Base-by-base conservation (phyloP, 2,113 vertebrate genomes). In the Alces alces region DNA sequence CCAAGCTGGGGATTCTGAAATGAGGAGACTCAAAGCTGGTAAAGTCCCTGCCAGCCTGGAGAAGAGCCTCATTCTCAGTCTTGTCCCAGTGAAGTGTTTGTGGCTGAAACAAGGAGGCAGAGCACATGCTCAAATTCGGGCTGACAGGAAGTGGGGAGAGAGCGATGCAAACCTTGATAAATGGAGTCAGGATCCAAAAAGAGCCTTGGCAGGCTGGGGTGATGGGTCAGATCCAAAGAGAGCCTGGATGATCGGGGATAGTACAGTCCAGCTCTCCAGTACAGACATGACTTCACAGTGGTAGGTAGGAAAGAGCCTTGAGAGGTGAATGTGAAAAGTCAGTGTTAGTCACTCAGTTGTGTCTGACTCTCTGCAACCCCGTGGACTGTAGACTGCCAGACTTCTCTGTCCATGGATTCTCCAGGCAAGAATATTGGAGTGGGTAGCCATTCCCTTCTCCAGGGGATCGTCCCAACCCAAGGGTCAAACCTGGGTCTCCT, bases 141-240 rank as follows among this genome's bases (percentile, higher is more conserved):
- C 43, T 9, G 78, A 87, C 4, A 1, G 0, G 17, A 27, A 43
- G 60, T 0, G 2, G 23, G 25, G 15, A 50, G 61, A 76, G 17
- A 52, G 47, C 0, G 0, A 9, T 7, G n/a, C 10, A 4, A 27
- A 19, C 1, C 12, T 2, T 47, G 93, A 19, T 12, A 54, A 45
- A 30, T 23, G 55, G 45, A 83, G 52, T 27, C 66, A 1, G 79
- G 43, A 39, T 61, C 66, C 52, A 27, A 36, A 17, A 28, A n/a
- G 55, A 76, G 70, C 27, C 54, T 45, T 13, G 16, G 54, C 3
- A 7, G 80, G 78, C 87, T 13, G 83, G 33, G 30, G 1, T 14
- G 80, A 89, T 3, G 86, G 28, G 33, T 91, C 52, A n/a, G 33
- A 76, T 54, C 16, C 47, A 25, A 52, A 50, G 91, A 30, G 25